Evolutionary conservation across 1,140 invertebrate genomes (phyloP).

Genomic region (Magallana ariakensis): DNA sequence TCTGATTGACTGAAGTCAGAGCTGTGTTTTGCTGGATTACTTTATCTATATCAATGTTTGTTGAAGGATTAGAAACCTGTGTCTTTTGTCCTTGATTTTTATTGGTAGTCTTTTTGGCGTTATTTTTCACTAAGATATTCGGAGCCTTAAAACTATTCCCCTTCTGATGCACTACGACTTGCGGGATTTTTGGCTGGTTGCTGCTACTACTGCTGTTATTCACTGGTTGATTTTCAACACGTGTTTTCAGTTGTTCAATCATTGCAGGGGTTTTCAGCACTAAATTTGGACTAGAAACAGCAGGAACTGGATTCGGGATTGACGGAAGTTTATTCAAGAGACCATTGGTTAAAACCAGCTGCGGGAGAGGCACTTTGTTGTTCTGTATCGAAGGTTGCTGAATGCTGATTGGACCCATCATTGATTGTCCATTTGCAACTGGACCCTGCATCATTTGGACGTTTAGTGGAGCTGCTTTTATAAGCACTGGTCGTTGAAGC

Average conservation of each 20-base stretch:
- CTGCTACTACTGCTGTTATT: background rate
- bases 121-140: background rate
- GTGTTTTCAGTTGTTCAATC: background rate
- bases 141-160: slow-evolving; percentile 1
- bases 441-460: background rate
- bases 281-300: background rate
- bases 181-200: background rate
- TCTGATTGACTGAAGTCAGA: background rate
- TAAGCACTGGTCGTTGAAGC: background rate
- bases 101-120: no score
- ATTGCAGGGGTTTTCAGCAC: background rate
- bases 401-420: background rate
- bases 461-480: background rate
- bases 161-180: background rate
- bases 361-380: background rate
- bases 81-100: background rate
- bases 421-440: background rate
- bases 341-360: background rate
- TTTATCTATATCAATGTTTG: background rate
- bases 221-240: background rate
- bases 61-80: background rate
- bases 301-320: background rate
- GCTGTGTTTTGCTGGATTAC: background rate
- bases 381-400: background rate
- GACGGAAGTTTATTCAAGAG: background rate